Evolutionary conservation across 2,888 invertebrate species (phyloP), one percentile per base, ranked within the genome.

Genomic region (Calameuta filiformis): DNA sequence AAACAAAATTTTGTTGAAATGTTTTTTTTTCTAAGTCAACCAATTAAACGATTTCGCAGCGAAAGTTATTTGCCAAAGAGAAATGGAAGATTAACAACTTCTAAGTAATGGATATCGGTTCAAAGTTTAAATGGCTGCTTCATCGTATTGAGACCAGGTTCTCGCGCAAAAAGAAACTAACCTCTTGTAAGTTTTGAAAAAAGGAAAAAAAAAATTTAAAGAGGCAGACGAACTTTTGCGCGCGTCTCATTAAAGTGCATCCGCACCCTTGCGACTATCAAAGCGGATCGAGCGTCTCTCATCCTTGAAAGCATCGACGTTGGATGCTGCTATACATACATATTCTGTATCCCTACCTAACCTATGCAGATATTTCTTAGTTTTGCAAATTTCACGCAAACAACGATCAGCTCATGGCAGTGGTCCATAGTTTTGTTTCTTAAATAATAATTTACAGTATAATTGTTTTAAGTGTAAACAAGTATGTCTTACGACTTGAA

Each of bases 391-490:
- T 71, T 12, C 6, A 33, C 30, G 30, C 23, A 71, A 30, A 30
- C 33, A 71, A 23, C 33, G 30, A 71, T n/a, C 15, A 11, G 71
- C 33, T 71, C 30, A 2, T 12, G 71, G 31, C 12, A 71, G 3
- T 12, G 30, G 30, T 33, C 30, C 31, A 71, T 15, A 71, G 30
- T 71, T 71, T 33, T 12, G 12, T 35, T 12, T 12, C 4, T 12
- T 12, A 69, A 31, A 31, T 9, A 3, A 12, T 23, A 33, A 30
- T 71, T 31, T 31, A 23, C 15, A 33, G 31, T 79, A 82, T 81
- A 85, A 86, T 87, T 86, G 83, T 87, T 83, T 68, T 81, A 83
- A 79, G 81, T 81, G 79, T 84, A 84, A 86, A 86, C 83, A 83
- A 81, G 31, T 30, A 33, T 30, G 33, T 30, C 30, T n/a, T 71